Base-by-base conservation (phyloP, 2,797 vertebrate species). In the Trachurus trachurus region DNA sequence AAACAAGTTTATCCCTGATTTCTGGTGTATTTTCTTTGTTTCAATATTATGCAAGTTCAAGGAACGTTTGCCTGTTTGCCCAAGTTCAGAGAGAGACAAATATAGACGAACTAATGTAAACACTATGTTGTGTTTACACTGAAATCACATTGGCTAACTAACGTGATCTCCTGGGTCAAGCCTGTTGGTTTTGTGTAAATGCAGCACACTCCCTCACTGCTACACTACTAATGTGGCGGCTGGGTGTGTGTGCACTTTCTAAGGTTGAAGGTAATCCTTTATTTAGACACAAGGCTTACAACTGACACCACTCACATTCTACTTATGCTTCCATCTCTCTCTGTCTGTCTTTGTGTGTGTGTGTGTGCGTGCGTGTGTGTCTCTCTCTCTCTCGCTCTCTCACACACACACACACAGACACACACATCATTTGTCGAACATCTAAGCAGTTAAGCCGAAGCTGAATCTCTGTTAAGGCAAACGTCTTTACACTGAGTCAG, bases 181-280 rank as follows among this genome's bases (percentile, higher is more conserved):
- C 19, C 19, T 67, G 78, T 78, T 67, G 29, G 29, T 67, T 68
- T 68, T 78, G 21, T 29, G 26, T 60, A 52, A 45, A 60, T 39
- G 60, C 65, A 66, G 49, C 29, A 3, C 39, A 22, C 49, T 47
- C 40, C 31, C 21, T 64, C 52, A 54, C 67, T 56, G 21, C 21
- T 16, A 10, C 39, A 9, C 76, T 81, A 79, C 71, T 88, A 83
- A 87, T 63, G 74, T 71, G 81, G 69, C 69, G 72, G 69, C n/a
- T 64, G 53, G 37, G 69, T 29, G 66, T 13, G 72, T 56, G 44
- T 64, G 61, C 66, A 75, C 77, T 83, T 78, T 78, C 66, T 82
- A 79, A 85, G 74, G 79, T 81, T 87, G 76, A 83, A 81, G 81
- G 74, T 89, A 87, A 89, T 86, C 69, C 89, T 91, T 90, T 86